phyloP scores from a whole-genome alignment of 2,797 vertebrate genomes.

The Esox masquinongy region DNA sequence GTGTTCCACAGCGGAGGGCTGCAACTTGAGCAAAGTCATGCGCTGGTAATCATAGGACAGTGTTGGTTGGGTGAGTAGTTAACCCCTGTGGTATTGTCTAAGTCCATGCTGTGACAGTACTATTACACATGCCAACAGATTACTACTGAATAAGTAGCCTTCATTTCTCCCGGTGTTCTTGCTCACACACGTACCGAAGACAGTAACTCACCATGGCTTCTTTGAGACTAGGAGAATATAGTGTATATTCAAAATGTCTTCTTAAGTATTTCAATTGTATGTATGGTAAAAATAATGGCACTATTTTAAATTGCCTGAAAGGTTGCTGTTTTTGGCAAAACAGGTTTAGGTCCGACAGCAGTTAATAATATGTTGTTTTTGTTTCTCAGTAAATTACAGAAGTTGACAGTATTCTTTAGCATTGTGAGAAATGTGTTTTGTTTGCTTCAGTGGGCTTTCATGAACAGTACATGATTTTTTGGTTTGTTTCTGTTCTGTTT shows the following conservation, averaged over 20 bases:
- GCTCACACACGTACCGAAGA: too few species aligned
- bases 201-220: neutral
- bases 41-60: conserved; percentile 59
- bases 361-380: neutral
- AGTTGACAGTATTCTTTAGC: neutral
- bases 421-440: neutral
- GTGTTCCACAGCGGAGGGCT: conserved; percentile 41
- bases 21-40: conserved; percentile 51
- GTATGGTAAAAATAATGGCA: too few species aligned
- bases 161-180: too few species aligned
- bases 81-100: conserved; percentile 51
- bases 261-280: too few species aligned
- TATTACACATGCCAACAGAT: conserved; percentile 34
- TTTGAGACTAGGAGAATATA: conserved; percentile 29
- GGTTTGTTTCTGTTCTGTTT: too few species aligned
- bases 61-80: conserved; percentile 60
- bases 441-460: neutral
- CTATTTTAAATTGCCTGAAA: too few species aligned
- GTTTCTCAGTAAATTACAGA: neutral
- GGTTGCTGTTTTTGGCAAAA: too few species aligned
- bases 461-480: too few species aligned
- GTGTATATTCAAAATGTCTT: too few species aligned
- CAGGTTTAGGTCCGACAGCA: too few species aligned
- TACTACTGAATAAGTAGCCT: conserved; percentile 56
- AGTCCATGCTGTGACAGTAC: conserved; percentile 68